Percentiles rank a stretch among this genome's conserved stretches.
phyloP scores from a whole-genome alignment of 1,140 invertebrate genomes.

The Penaeus japonicus region DNA sequence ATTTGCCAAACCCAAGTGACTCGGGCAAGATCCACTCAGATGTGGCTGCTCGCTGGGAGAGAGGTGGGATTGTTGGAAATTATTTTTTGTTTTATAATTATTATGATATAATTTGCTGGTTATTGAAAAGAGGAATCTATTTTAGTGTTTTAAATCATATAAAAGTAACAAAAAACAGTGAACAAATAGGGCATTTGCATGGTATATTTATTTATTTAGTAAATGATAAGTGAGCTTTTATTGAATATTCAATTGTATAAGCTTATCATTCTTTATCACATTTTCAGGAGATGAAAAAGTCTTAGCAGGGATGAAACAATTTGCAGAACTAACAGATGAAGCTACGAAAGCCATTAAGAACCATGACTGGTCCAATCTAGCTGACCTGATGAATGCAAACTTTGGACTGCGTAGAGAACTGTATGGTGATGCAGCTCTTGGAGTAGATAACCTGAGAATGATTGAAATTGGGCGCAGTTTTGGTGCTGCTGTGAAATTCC shows the following conservation, averaged over 20 bases:
- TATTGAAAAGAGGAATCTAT: too few relatives aligned
- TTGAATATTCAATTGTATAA: too few relatives aligned
- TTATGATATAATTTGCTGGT: too few relatives aligned
- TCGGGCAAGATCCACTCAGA: conserved; percentile 62
- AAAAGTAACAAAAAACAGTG: too few relatives aligned
- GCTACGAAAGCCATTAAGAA: conserved; percentile 59
- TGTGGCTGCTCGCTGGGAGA: conserved; percentile 60
- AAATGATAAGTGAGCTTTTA: too few relatives aligned
- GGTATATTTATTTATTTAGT: too few relatives aligned
- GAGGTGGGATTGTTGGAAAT: conserved; percentile 28
- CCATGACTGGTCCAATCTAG: conserved; percentile 59
- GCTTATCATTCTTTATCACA: background rate
- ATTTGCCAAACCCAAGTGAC: conserved; percentile 61
- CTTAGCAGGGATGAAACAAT: conserved; percentile 60
- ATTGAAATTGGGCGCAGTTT: conserved; percentile 60
- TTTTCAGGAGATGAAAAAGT: conserved; percentile 61
- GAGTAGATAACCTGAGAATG: conserved; percentile 60
- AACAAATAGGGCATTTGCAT: too few relatives aligned
- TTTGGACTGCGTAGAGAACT: conserved; percentile 60
- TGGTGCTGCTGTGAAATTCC: conserved; percentile 61
- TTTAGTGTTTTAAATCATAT: too few relatives aligned
- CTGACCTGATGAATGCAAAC: conserved; percentile 61
- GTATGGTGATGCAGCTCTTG: conserved; percentile 60
- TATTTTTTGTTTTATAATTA: background rate
- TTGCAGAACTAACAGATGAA: conserved; percentile 61